Percentiles rank a stretch among this genome's conserved stretches.
phyloP scores from a whole-genome alignment of 2,797 vertebrate genomes.

The Vespertilio murinus region DNA sequence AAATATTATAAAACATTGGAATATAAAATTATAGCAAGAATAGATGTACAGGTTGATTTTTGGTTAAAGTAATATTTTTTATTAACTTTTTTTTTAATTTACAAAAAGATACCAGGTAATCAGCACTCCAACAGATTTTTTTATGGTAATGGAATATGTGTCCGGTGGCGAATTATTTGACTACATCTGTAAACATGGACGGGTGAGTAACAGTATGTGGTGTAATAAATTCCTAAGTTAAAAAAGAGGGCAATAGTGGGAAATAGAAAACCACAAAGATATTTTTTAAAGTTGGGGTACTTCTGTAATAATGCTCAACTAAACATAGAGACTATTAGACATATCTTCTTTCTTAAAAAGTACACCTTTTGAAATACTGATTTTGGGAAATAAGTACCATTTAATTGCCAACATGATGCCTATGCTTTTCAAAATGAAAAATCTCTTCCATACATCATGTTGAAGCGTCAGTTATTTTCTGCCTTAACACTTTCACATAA shows the following conservation, averaged over 20 bases:
- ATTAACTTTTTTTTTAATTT: constrained; percentile 30
- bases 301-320: constrained; percentile 61
- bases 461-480: not conserved
- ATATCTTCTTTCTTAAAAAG: constrained; percentile 15
- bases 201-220: constrained; percentile 87
- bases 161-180: constrained; percentile 98
- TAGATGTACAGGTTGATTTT: not conserved
- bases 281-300: constrained; percentile 64
- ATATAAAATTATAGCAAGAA: not conserved
- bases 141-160: constrained; percentile 99
- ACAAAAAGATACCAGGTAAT: constrained; percentile 95
- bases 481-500: not conserved
- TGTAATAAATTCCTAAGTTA: not conserved
- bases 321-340: not conserved
- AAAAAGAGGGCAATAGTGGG: constrained; percentile 56
- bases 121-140: constrained; percentile 98
- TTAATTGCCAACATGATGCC: not conserved
- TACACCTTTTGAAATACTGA: not conserved
- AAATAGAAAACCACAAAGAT: constrained; percentile 42
- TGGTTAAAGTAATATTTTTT: not conserved
- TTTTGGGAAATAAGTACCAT: not conserved
- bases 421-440: constrained; percentile 15
- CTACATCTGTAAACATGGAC: constrained; percentile 98
- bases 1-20: not conserved
- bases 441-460: not conserved